A percentile compares a stretch with the other conserved stretches of the same genome.
These are phyloP conservation scores for Decapterus maruadsi DNA, from an alignment of 2,797 vertebrate species.

Conservation along the genomic window DNA sequence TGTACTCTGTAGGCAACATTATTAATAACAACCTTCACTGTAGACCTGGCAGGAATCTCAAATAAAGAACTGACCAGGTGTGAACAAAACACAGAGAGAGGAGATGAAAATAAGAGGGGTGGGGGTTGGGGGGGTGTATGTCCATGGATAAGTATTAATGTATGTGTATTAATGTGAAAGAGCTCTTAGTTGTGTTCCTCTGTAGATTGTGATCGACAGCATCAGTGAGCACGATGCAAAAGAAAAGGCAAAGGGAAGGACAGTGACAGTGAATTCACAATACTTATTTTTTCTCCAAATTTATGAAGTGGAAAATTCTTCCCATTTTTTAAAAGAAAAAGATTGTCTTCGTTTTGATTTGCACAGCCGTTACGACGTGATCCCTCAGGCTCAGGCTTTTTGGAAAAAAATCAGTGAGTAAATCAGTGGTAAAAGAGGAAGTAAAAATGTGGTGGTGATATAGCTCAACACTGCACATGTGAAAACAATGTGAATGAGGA, in stretches of 20 bases:
- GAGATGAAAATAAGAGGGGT: neutral
- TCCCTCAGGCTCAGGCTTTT: neutral
- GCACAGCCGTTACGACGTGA: no score
- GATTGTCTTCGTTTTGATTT: neutral
- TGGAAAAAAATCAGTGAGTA: no score
- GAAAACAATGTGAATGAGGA: neutral
- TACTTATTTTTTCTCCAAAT: neutral
- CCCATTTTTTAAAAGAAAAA: no score
- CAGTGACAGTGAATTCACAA: neutral
- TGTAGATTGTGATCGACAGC: neutral
- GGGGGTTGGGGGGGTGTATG: neutral
- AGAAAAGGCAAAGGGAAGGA: neutral
- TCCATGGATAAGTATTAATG: neutral
- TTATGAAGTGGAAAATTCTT: neutral
- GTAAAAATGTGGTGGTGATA: no score
- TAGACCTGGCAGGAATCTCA: constrained; percentile 45
- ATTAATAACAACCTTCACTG: constrained; percentile 38
- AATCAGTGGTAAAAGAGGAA: no score
- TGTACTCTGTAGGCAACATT: constrained; percentile 26
- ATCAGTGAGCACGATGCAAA: neutral
- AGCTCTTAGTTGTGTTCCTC: neutral
- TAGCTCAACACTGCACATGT: neutral
- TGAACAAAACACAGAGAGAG: constrained; percentile 33
- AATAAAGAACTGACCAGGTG: constrained; percentile 25
- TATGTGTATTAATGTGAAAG: neutral